Evolutionary conservation across 2,888 invertebrate species (phyloP), one percentile per base, ranked within the genome.

Genomic region (Platerodrilus igneus): DNA sequence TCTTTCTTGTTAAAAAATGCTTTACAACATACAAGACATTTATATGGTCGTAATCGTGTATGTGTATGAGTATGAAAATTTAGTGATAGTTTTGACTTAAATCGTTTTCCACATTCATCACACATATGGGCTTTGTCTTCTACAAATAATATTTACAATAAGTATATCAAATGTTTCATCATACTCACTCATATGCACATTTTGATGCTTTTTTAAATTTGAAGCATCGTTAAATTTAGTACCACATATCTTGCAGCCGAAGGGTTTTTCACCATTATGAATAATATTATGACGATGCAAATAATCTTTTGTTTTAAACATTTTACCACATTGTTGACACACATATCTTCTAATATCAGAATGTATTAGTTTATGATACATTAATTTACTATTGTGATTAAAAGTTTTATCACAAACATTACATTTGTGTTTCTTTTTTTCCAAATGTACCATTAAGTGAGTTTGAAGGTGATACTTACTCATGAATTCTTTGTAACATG

Each of bases 391-490:
- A 60, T 74, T 74, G 50, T 83, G 82, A 19, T 76, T 75, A 63
- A 86, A 88, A 16, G 75, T 70, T 59, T 82, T 83, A 1, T 73
- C 70, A 53, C 88, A 88, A 1, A 73, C 60, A 8, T 72, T 71
- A 51, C 84, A 85, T 1, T 72, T 60, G 51, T 74, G 79, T 0
- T 76, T 76, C 39, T 77, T 74, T 48, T 74, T 74, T 29, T 77
- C 77, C 17, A 71, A 72, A 53, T 87, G 86, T 13, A 76, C 77
- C 9, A 79, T 72, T 60, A 78, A 72, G 52, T 88, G 88, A 50
- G 85, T 81, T 56, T 83, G 79, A 48, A 78, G 77, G 62, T 88
- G 87, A 0, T 83, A 80, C 37, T 77, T 77, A 3, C 79, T 76
- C 2, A 79, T 76, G 60, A 87, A 88, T 32, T 75, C 74, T 74